A percentile compares a stretch with the other conserved stretches of the same genome.
These are phyloP conservation scores for Coelopa pilipes DNA, from an alignment of 2,888 invertebrate species.

Conservation along the genomic window DNA sequence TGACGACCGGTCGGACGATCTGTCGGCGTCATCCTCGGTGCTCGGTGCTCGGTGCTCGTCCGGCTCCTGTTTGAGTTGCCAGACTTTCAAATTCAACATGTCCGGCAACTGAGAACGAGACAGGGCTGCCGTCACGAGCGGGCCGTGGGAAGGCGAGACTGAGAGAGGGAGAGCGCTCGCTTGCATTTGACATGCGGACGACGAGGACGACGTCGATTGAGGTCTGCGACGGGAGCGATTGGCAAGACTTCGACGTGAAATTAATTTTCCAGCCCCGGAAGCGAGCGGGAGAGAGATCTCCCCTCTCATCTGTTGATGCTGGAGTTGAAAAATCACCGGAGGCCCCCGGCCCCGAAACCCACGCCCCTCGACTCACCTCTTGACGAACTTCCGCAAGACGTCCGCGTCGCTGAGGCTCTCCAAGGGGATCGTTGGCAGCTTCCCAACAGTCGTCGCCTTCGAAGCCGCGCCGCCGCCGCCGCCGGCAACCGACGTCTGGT, in stretches of 20 bases:
- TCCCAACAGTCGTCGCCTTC: conserved; percentile 52
- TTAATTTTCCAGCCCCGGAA: too few species aligned
- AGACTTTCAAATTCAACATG: conserved; percentile 24
- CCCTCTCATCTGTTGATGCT: too few species aligned
- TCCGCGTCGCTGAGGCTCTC: conserved; percentile 71
- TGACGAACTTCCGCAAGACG: conserved; percentile 85
- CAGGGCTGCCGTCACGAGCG: neutral
- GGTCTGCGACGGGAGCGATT: too few species aligned
- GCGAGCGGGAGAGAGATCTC: too few species aligned
- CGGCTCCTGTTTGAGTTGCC: neutral
- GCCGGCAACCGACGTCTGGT: conserved; percentile 11
- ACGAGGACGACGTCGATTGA: too few species aligned
- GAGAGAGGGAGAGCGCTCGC: too few species aligned
- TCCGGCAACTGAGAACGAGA: neutral
- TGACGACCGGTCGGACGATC: too few species aligned
- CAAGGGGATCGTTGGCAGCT: conserved; percentile 66
- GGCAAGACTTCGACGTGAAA: too few species aligned
- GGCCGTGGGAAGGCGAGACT: too few species aligned
- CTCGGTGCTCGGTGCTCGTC: neutral
- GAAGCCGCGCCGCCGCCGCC: conserved; percentile 34
- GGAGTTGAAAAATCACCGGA: neutral
- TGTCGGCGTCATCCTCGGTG: too few species aligned
- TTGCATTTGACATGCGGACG: too few species aligned
- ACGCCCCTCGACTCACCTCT: conserved; percentile 69
- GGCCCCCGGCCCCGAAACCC: neutral